These are phyloP conservation scores for Zeus faber DNA, from an alignment of 2,113 vertebrate species.

Conservation along the genomic window DNA sequence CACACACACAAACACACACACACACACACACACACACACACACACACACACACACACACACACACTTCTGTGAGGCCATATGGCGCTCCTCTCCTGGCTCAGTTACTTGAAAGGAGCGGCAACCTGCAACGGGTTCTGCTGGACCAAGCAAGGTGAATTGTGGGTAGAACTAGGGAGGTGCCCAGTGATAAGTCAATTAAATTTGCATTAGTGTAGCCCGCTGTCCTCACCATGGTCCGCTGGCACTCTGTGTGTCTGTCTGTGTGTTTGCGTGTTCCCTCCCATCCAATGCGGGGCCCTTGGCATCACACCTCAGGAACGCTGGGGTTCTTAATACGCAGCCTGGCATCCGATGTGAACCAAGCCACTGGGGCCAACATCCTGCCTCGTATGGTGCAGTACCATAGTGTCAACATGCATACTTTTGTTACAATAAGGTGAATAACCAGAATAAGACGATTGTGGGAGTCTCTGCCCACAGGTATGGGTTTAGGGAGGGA, in stretches of 20 bases:
- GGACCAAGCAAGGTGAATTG: conserved; percentile 33
- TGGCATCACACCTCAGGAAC: background rate
- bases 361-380: conserved; percentile 12
- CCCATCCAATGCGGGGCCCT: background rate
- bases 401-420: too few relatives aligned
- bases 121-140: conserved; percentile 23
- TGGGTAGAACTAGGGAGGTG: conserved; percentile 29
- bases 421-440: too few relatives aligned
- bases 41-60: too few relatives aligned
- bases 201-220: conserved; percentile 51
- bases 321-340: conserved; percentile 17
- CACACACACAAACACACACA: too few relatives aligned
- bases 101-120: background rate
- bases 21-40: background rate
- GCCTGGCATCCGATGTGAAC: conserved; percentile 12
- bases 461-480: too few relatives aligned
- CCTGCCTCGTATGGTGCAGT: too few relatives aligned
- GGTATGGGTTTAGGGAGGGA: too few relatives aligned
- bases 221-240: too few relatives aligned
- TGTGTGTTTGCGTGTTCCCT: conserved; percentile 19
- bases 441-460: too few relatives aligned
- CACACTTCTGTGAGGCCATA: too few relatives aligned
- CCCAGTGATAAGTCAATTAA: conserved; percentile 52
- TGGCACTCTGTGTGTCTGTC: conserved; percentile 17
- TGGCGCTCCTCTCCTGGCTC: too few relatives aligned